These are phyloP conservation scores for Lepidurus apus DNA, from an alignment of 1,140 invertebrate genomes.

Conservation along the genomic window DNA sequence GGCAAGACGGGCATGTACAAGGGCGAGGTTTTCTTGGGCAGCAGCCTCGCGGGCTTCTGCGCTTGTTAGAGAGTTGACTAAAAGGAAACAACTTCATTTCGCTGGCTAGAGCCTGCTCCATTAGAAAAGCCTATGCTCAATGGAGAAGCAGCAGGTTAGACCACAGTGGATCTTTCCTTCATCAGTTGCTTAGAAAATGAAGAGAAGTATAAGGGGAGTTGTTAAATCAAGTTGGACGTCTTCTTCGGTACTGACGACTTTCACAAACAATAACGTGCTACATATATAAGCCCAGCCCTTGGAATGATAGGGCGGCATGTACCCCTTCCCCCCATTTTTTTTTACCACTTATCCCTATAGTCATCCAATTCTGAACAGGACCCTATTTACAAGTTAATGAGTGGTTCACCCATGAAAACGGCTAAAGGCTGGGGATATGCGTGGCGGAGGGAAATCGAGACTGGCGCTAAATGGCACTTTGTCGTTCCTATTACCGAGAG, in stretches of 20 bases:
- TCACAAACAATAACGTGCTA: neutral
- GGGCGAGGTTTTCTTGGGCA: conserved; percentile 5
- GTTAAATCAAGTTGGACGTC: conserved; percentile 6
- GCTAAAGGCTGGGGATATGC: neutral
- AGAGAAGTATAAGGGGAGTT: neutral
- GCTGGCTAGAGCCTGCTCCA: neutral
- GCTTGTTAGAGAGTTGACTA: neutral
- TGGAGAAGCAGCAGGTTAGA: too few relatives aligned
- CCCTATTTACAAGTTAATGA: neutral
- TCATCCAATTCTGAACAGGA: neutral
- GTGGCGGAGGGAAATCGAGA: neutral
- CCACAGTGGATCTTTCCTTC: too few relatives aligned
- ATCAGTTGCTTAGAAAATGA: neutral
- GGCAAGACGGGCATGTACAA: neutral
- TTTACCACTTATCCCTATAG: neutral
- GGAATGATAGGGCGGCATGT: conserved; percentile 17
- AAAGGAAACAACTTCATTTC: conserved; percentile 5
- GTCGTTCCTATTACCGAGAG: neutral
- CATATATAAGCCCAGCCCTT: neutral
- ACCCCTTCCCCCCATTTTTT: neutral
- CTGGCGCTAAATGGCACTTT: neutral
- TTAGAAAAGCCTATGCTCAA: too few relatives aligned
- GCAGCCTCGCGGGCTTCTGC: neutral
- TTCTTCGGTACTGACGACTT: neutral
- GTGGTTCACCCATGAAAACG: neutral